Evolutionary conservation across 2,888 invertebrate genomes (phyloP).

Genomic region (Callyntrura guangdongensis): DNA sequence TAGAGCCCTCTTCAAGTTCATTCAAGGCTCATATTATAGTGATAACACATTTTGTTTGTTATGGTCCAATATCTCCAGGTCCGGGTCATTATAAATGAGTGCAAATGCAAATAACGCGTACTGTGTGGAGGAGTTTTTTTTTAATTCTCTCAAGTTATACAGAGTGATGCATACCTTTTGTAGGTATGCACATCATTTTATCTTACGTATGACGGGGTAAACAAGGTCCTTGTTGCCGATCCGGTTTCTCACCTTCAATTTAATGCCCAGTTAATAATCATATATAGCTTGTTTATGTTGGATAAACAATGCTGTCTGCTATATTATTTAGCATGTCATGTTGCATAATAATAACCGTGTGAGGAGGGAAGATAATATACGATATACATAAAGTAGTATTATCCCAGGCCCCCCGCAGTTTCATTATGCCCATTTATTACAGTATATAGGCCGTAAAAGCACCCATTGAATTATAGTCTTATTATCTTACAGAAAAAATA

Average conservation of each 20-base stretch:
- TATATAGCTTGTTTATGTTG: no score
- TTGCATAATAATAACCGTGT: constrained; percentile 38
- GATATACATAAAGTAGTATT: constrained; percentile 36
- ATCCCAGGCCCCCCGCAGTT: constrained; percentile 75
- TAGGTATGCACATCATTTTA: no score
- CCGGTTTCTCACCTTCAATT: constrained; percentile 75
- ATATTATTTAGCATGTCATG: constrained; percentile 17
- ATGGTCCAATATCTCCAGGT: constrained; percentile 6
- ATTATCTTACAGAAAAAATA: constrained; percentile 74
- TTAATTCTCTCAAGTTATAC: neutral
- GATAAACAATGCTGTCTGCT: no score
- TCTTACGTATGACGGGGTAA: neutral
- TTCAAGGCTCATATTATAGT: neutral
- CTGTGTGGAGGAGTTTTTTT: constrained; percentile 22
- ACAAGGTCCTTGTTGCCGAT: constrained; percentile 45
- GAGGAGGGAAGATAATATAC: constrained; percentile 34
- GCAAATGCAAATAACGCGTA: constrained; percentile 35
- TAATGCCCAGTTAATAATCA: constrained; percentile 28
- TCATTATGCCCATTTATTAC: no score
- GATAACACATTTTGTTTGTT: neutral
- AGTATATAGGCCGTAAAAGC: constrained; percentile 67
- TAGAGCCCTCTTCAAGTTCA: constrained; percentile 56
- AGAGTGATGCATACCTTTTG: no score
- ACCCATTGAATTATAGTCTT: constrained; percentile 74
- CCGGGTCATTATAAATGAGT: constrained; percentile 55